phyloP scores from a whole-genome alignment of 2,797 vertebrate genomes.

The Leptodactylus fallax region DNA sequence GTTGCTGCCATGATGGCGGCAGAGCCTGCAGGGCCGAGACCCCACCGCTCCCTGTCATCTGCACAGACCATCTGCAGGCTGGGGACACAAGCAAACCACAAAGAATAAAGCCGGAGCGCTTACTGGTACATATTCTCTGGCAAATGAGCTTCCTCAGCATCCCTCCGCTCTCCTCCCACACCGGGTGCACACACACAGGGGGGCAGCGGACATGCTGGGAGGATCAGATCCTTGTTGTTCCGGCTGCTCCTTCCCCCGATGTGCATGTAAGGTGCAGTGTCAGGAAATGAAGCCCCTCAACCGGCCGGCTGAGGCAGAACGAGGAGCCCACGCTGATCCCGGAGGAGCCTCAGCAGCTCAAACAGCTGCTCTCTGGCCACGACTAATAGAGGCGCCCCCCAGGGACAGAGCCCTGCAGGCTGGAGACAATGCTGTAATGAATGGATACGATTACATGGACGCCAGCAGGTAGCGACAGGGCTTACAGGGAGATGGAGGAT shows the following conservation, averaged over 20 bases:
- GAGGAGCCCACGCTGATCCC: not conserved
- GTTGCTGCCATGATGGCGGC: slow-evolving; percentile 8
- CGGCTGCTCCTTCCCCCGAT: slow-evolving; percentile 10
- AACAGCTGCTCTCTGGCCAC: slow-evolving; percentile 25
- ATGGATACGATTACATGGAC: not conserved
- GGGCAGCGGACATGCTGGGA: slow-evolving; percentile 26
- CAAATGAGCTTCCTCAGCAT: slow-evolving; percentile 86
- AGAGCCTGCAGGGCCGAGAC: not conserved
- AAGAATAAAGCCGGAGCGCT: slow-evolving; percentile 66
- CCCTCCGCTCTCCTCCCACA: slow-evolving; percentile 66
- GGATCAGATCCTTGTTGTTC: not conserved
- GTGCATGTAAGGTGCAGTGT: not conserved
- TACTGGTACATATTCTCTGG: slow-evolving; percentile 83
- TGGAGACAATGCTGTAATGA: slow-evolving; percentile 13
- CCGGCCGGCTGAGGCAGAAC: not conserved
- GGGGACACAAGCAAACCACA: not conserved
- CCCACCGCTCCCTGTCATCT: not conserved
- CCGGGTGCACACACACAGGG: slow-evolving; percentile 62
- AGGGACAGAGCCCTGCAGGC: not conserved
- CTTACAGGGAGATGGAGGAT: too few relatives aligned
- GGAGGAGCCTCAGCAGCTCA: slow-evolving; percentile 27
- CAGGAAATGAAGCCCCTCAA: not conserved
- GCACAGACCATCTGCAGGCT: not conserved
- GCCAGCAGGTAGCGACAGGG: not conserved
- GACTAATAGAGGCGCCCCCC: slow-evolving; percentile 68